Conservation (phyloP, 2,113 vertebrate species). For the Anseranas semipalmata region DNA sequence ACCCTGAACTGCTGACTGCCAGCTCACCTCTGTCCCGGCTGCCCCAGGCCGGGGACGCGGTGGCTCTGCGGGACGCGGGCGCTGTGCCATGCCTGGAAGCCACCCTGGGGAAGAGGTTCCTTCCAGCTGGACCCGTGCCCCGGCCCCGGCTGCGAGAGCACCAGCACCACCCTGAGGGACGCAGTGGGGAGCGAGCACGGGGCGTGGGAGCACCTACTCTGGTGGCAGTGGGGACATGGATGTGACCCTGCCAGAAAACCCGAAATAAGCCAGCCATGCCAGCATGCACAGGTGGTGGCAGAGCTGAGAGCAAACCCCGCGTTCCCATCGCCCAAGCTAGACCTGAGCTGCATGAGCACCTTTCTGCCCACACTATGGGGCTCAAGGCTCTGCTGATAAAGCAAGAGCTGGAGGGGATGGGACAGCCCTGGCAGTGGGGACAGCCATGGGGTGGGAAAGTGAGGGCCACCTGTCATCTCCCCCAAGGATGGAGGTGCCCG, state of each 20-base stretch:
- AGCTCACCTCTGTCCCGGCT: fast-evolving
- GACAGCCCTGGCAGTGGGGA: not conserved
- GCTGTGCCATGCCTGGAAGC: not conserved
- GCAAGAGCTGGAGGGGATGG: not conserved
- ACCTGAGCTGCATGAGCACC: not conserved
- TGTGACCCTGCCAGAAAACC: not conserved
- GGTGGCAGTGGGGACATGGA: fast-evolving
- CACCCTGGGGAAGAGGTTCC: conserved; percentile 2
- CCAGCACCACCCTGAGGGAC: conserved; percentile 66
- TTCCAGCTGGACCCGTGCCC: conserved; percentile 30
- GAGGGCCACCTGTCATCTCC: not conserved
- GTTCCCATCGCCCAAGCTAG: fast-evolving
- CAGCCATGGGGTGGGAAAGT: not conserved
- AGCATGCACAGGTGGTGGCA: fast-evolving
- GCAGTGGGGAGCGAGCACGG: not conserved
- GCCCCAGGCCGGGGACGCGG: fast-evolving
- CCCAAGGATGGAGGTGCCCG: fast-evolving
- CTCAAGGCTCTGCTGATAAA: fast-evolving
- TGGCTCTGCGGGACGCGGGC: not conserved
- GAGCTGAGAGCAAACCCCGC: fast-evolving
- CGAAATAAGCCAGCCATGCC: fast-evolving
- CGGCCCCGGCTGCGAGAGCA: conserved; percentile 7
- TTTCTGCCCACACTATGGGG: fast-evolving
- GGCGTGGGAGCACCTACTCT: not conserved
- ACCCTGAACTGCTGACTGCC: not conserved